These are phyloP conservation scores for Corythucha ciliata DNA, from an alignment of 2,888 invertebrate species.

Conservation along the genomic window DNA sequence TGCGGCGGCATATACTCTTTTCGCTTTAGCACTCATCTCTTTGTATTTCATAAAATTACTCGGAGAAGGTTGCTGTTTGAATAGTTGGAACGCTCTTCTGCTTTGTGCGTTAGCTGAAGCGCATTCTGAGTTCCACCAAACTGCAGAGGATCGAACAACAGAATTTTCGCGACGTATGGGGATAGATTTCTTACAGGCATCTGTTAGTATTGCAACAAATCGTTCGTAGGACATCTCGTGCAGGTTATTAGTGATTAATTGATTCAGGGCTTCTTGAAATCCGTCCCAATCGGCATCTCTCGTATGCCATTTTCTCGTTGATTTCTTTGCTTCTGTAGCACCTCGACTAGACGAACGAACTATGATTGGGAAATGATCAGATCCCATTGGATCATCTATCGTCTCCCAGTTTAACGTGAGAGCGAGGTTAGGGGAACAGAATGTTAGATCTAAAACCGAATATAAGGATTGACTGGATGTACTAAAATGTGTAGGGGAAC, in stretches of 20 bases:
- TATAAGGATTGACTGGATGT: not conserved
- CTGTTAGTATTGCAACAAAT: not conserved
- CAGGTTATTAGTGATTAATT: not conserved
- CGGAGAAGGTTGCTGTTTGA: not conserved
- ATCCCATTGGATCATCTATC: conserved; percentile 9
- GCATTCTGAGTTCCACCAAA: conserved; percentile 12
- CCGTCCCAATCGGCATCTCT: not conserved
- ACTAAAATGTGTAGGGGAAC: conserved; percentile 1
- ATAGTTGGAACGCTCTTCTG: not conserved
- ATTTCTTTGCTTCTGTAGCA: no score
- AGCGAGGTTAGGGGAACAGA: not conserved
- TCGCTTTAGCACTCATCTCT: not conserved
- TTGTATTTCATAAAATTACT: not conserved
- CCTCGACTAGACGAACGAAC: not conserved
- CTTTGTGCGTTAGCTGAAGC: not conserved
- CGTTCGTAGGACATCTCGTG: not conserved
- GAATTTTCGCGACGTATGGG: no score
- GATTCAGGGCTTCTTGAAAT: not conserved
- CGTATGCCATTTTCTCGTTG: not conserved
- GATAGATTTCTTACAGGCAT: not conserved
- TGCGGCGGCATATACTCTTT: not conserved
- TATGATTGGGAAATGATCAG: conserved; percentile 6
- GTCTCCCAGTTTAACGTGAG: not conserved
- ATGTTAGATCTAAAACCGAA: conserved; percentile 10
- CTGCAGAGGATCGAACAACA: no score